A percentile compares a stretch with the other conserved stretches of the same genome.
Conservation (phyloP, 2,113 vertebrate genomes). For the Mobula birostris region DNA sequence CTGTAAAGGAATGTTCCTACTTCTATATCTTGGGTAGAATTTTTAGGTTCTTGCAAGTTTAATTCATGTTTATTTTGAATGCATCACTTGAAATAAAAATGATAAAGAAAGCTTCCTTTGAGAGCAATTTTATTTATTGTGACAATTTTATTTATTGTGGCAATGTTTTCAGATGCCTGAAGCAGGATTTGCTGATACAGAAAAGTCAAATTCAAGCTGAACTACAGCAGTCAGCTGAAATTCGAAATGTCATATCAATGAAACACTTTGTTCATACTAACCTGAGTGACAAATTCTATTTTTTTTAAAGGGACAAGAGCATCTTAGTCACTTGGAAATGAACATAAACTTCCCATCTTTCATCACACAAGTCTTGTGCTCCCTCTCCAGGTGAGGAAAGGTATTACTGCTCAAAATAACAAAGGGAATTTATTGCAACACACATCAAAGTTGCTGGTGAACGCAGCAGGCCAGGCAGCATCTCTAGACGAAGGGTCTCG, state of each 20-base stretch:
- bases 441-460: no score
- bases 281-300: not conserved
- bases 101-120: not conserved
- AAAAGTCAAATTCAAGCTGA: not conserved
- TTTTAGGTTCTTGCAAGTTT: not conserved
- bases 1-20: no score
- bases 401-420: not conserved
- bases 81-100: not conserved
- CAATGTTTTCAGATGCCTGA: not conserved
- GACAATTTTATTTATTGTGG: not conserved
- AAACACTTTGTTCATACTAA: not conserved
- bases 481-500: no score
- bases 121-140: not conserved
- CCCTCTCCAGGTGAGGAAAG: not conserved
- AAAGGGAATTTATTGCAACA: not conserved
- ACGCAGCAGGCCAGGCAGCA: no score
- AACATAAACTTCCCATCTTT: not conserved
- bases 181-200: not conserved
- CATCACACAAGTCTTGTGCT: not conserved
- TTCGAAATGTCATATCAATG: not conserved
- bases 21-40: no score
- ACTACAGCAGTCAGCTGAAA: not conserved
- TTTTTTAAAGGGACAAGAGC: not conserved
- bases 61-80: not conserved
- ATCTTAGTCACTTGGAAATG: not conserved